These are phyloP conservation scores for Pitangus sulphuratus DNA, from an alignment of 2,797 vertebrate genomes.

Conservation along the genomic window DNA sequence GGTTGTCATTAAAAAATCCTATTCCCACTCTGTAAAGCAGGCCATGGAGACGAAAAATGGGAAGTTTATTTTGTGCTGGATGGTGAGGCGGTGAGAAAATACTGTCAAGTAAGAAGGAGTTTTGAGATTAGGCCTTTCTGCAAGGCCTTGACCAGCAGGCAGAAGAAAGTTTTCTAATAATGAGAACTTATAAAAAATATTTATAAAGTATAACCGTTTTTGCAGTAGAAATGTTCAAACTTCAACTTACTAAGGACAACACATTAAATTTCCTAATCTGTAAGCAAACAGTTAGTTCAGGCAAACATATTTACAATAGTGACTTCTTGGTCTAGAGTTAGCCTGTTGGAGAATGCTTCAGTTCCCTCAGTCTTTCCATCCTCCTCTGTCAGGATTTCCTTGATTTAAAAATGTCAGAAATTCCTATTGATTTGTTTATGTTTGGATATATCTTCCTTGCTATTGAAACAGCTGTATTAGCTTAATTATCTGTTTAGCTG, in stretches of 20 bases:
- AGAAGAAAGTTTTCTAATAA: not conserved
- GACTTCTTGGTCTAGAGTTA: not conserved
- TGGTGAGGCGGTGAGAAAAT: not conserved
- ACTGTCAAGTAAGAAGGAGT: not conserved
- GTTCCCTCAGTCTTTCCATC: not conserved
- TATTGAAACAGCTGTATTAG: not conserved
- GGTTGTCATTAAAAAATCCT: not conserved
- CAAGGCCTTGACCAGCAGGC: not conserved
- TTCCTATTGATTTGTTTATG: not conserved
- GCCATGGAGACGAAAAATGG: not conserved
- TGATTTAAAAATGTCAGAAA: not conserved
- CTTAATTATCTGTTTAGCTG: not conserved
- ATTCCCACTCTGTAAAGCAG: not conserved
- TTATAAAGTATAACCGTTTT: not conserved
- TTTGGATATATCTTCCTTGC: not conserved
- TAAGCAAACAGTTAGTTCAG: not conserved
- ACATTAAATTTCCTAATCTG: not conserved
- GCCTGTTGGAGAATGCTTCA: not conserved
- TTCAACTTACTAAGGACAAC: not conserved
- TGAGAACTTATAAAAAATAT: not conserved
- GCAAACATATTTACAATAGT: not conserved
- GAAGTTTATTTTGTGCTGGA: not conserved
- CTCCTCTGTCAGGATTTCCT: not conserved
- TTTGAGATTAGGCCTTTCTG: not conserved
- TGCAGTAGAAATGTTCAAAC: not conserved